Conservation (phyloP, 92 coral and sea anemone species). For the Umimayanthus kanabou region DNA sequence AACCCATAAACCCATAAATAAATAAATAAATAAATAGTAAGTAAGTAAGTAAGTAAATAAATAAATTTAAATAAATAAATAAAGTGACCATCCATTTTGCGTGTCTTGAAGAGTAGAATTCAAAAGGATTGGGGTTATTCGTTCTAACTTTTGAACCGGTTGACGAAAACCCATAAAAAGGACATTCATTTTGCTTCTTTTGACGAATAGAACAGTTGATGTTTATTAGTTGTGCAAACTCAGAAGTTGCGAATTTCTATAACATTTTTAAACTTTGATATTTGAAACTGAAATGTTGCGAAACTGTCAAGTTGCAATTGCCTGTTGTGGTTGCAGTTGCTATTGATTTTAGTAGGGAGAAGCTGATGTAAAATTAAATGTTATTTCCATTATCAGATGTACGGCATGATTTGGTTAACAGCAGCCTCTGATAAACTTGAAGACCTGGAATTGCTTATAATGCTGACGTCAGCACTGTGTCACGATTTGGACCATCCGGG, state of each 20-base stretch:
- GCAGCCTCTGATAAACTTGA: slow-evolving; percentile 61
- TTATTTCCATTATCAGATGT: slow-evolving; percentile 59
- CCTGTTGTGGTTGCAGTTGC: not conserved
- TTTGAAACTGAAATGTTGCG: not conserved
- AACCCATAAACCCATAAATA: no score
- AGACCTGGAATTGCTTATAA: slow-evolving; percentile 68
- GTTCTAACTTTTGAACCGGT: no score
- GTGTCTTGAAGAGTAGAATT: no score
- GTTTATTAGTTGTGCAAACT: not conserved
- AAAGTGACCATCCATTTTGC: no score
- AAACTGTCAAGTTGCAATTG: no score
- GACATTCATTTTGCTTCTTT: no score
- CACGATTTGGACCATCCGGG: slow-evolving; percentile 92
- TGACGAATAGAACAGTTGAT: not conserved
- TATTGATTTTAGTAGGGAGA: not conserved
- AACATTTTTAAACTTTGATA: not conserved
- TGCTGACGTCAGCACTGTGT: slow-evolving; percentile 86
- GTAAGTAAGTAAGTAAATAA: no score
- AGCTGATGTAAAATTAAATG: not conserved
- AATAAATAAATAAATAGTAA: no score
- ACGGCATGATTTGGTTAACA: slow-evolving; percentile 88
- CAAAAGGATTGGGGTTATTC: no score
- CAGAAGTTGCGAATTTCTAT: not conserved
- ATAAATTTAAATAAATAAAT: no score
- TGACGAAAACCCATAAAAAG: no score